Percentiles rank a stretch among this genome's conserved stretches.
These are phyloP conservation scores for Helostoma temminkii DNA, from an alignment of 2,797 vertebrate species.

Conservation along the genomic window DNA sequence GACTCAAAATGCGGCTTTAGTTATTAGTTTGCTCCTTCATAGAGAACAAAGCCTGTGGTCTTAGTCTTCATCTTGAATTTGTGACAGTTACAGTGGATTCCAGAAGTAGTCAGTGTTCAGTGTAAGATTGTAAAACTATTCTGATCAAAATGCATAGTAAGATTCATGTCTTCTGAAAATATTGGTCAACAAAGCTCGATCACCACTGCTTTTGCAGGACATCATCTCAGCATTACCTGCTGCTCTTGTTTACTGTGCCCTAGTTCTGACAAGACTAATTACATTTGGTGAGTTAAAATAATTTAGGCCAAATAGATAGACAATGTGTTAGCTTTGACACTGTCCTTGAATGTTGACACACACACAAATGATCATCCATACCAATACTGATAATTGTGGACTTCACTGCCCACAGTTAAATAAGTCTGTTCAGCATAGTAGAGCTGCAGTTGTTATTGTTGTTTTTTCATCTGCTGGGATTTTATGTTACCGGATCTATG, in stretches of 20 bases:
- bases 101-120: background rate
- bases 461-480: conserved; percentile 32
- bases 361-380: background rate
- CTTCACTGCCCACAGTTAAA: background rate
- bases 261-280: conserved; percentile 13
- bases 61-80: conserved; percentile 3
- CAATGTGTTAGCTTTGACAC: background rate
- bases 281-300: too few relatives aligned
- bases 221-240: conserved; percentile 16
- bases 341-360: background rate
- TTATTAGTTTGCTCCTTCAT: conserved; percentile 12
- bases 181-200: conserved; percentile 41
- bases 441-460: conserved; percentile 67
- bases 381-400: conserved; percentile 3
- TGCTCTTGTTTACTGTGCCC: conserved; percentile 31
- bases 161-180: background rate
- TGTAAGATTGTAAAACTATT: background rate
- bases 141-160: background rate
- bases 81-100: background rate
- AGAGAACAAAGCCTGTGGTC: background rate
- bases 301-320: too few relatives aligned
- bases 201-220: conserved; percentile 62
- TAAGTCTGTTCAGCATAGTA: conserved; percentile 8
- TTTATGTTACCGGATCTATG: conserved; percentile 47
- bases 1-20: conserved; percentile 1